phyloP scores from a whole-genome alignment of 92 coral and sea anemone species.

The Plumapathes pennacea region DNA sequence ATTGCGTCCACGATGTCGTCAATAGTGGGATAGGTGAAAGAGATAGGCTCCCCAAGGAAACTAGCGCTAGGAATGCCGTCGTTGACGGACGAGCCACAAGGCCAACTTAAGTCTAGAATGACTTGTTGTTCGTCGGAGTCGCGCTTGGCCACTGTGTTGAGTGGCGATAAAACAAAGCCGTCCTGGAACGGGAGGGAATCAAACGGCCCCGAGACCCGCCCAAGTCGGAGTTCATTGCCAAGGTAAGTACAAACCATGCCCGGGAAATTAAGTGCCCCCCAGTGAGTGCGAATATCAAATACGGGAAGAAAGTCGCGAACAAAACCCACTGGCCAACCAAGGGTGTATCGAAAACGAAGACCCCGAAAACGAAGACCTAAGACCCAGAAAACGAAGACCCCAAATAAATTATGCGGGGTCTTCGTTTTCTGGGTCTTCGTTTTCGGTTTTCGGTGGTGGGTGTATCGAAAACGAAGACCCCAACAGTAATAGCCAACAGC shows the following conservation, averaged over 20 bases:
- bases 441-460: no score
- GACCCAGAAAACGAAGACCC: no score
- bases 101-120: slow-evolving; percentile 36
- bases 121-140: slow-evolving; percentile 7
- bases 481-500: no score
- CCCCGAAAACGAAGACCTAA: no score
- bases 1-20: slow-evolving; percentile 8
- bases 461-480: no score
- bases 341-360: no score
- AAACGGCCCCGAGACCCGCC: neutral
- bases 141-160: slow-evolving; percentile 27
- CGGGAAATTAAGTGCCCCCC: neutral
- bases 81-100: slow-evolving; percentile 32
- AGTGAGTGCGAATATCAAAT: slow-evolving; percentile 11
- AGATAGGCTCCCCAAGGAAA: slow-evolving; percentile 7
- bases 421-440: no score
- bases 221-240: neutral
- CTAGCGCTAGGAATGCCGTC: slow-evolving; percentile 16
- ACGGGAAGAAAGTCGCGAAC: neutral
- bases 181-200: neutral
- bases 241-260: neutral
- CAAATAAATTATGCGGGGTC: no score
- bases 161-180: slow-evolving; percentile 35
- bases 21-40: slow-evolving; percentile 6
- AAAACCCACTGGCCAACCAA: slow-evolving; percentile 26